Percentiles rank a stretch among this genome's conserved stretches.
These are phyloP conservation scores for Melanotaenia maccullochi DNA, from an alignment of 2,797 vertebrate species.

Conservation along the genomic window DNA sequence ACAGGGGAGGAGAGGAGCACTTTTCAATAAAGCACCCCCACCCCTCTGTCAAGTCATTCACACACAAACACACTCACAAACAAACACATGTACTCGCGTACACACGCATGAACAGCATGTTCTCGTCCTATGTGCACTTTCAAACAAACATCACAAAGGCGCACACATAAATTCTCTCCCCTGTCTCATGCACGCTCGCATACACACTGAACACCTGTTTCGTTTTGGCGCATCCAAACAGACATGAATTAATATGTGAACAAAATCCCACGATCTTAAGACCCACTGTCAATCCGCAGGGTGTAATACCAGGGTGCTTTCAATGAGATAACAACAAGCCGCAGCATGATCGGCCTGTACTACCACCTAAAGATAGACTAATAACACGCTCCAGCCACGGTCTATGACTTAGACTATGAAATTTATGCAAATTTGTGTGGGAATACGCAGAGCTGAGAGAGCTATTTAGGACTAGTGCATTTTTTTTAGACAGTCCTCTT, in stretches of 20 bases:
- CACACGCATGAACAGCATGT: slow-evolving; percentile 42
- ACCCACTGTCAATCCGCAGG: slow-evolving; percentile 66
- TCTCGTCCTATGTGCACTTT: slow-evolving; percentile 49
- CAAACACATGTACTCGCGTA: slow-evolving; percentile 35
- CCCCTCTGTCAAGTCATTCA: slow-evolving; percentile 72
- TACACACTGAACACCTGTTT: slow-evolving; percentile 84
- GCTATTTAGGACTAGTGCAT: slow-evolving; percentile 63
- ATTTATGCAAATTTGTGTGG: slow-evolving; percentile 83
- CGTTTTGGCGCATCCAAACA: slow-evolving; percentile 78
- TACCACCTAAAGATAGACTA: slow-evolving; percentile 67
- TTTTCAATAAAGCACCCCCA: slow-evolving; percentile 81
- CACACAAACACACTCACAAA: slow-evolving; percentile 43
- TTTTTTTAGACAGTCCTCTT: slow-evolving; percentile 55
- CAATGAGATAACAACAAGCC: slow-evolving; percentile 75
- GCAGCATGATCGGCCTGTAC: slow-evolving; percentile 69
- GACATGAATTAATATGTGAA: slow-evolving; percentile 81
- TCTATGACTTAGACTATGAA: slow-evolving; percentile 78
- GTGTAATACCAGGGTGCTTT: slow-evolving; percentile 75
- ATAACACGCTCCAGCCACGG: slow-evolving; percentile 70
- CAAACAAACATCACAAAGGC: slow-evolving; percentile 67
- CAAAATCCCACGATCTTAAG: slow-evolving; percentile 84
- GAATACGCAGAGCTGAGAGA: slow-evolving; percentile 69
- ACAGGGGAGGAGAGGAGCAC: slow-evolving; percentile 82
- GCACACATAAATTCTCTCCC: slow-evolving; percentile 57
- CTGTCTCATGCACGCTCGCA: slow-evolving; percentile 51